These are phyloP conservation scores for Temnopleurus reevesii DNA, from an alignment of 53 echinoderm and acorn worm species.

Conservation along the genomic window DNA sequence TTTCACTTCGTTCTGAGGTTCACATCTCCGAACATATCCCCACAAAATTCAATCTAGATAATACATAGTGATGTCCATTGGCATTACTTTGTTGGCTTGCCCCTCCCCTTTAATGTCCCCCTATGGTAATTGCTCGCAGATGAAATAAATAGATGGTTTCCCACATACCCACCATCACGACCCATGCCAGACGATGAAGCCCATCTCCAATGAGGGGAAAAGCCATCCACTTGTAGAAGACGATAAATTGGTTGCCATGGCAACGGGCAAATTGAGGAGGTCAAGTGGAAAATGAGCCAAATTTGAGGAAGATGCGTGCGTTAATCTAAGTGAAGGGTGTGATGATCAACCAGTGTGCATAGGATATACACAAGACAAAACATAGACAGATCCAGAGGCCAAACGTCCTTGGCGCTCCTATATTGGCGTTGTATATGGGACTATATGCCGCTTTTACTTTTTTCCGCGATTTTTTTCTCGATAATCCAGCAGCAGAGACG, in stretches of 20 bases:
- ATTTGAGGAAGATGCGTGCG: neutral
- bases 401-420: too few relatives aligned
- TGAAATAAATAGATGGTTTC: neutral
- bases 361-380: neutral
- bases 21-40: too few relatives aligned
- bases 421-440: too few relatives aligned
- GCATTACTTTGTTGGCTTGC: too few relatives aligned
- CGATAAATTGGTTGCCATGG: neutral
- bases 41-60: too few relatives aligned
- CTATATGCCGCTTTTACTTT: too few relatives aligned
- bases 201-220: too few relatives aligned
- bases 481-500: too few relatives aligned
- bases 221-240: neutral
- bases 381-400: too few relatives aligned
- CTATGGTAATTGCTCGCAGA: neutral
- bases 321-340: neutral
- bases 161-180: neutral
- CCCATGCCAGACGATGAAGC: neutral
- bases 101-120: neutral
- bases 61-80: too few relatives aligned
- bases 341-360: neutral
- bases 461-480: too few relatives aligned
- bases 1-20: too few relatives aligned
- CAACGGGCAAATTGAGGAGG: slow-evolving; percentile 4
- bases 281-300: neutral